Base-by-base conservation (phyloP, 2,888 invertebrate species). In the Poecilus cupreus region DNA sequence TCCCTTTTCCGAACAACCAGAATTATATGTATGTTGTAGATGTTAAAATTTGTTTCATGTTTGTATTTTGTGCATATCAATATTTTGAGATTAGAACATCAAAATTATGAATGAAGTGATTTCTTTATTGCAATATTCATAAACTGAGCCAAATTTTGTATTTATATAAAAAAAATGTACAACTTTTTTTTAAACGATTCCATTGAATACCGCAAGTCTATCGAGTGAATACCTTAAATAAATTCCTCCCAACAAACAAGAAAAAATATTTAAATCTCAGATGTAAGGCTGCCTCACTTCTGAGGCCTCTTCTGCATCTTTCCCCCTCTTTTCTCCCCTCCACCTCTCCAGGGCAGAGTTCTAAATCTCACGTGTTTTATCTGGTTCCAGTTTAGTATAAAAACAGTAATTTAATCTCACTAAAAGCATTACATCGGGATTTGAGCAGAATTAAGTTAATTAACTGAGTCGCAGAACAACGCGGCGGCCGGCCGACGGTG, bases 331-430 rank as follows among this genome's bases (percentile, higher is more conserved):
- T 22, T 18, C 54, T 54, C 8, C 32, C 8, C 43, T 43, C 2
- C 43, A 1, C 43, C 10, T 43, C n/a, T 13, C 43, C 3, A 10
- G 60, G 60, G 26, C 5, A 54, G 54, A 3, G 54, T 20, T 20
- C 68, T 32, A 72, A 72, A 72, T 80, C 70, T 70, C 70, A 39
- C 72, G 70, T 80, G 39, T 80, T 79, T 80, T 80, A 80, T 80
- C 80, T 32, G 54, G 54, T 22, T 51, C 72, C 70, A 26, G 54
- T 80, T 70, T 37, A 70, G 80, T 80, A 80, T 54, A 80, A 80
- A 80, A 80, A 80, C 72, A 70, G 80, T 80, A 80, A 80, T 80
- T 80, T 80, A 80, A 80, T 80, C 80, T 72, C 57, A 80, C 80
- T 80, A 80, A 80, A 80, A 80, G 80, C 80, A 80, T 70, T 80